Evolutionary conservation across 2,888 invertebrate genomes (phyloP).

Genomic region (Nomada goodeniana): DNA sequence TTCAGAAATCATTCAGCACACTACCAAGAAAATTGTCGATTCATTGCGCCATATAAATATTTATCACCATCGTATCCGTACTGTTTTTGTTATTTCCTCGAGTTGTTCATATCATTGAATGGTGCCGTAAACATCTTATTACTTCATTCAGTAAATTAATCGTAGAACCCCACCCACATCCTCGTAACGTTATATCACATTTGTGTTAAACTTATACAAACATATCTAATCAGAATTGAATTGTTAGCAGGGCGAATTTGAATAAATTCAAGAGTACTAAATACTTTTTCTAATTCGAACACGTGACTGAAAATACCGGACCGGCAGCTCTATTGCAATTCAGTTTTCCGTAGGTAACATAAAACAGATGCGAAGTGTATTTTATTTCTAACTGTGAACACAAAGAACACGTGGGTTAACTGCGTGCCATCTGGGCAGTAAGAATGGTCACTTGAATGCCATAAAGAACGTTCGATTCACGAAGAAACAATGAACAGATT

Average conservation of each 20-base stretch:
- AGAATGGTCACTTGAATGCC: constrained; percentile 3
- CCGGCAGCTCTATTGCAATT: background rate
- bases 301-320: background rate
- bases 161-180: too few relatives aligned
- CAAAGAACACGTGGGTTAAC: constrained; percentile 16
- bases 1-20: constrained; percentile 10
- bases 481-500: background rate
- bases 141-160: too few relatives aligned
- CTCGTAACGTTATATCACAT: too few relatives aligned
- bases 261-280: too few relatives aligned
- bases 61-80: constrained; percentile 44
- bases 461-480: background rate
- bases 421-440: constrained; percentile 32
- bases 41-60: constrained; percentile 73
- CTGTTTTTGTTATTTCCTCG: constrained; percentile 63
- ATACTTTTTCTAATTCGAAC: too few relatives aligned
- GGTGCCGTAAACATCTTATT: too few relatives aligned
- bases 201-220: too few relatives aligned
- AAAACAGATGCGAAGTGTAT: constrained; percentile 35
- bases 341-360: constrained; percentile 2
- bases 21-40: constrained; percentile 64
- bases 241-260: too few relatives aligned
- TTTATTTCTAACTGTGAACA: constrained; percentile 4
- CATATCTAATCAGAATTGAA: too few relatives aligned
- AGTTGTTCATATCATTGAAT: too few relatives aligned